Evolutionary conservation across 1,140 invertebrate genomes (phyloP), one percentile per base, ranked within the genome.

Genomic region (Cydia fagiglandana): DNA sequence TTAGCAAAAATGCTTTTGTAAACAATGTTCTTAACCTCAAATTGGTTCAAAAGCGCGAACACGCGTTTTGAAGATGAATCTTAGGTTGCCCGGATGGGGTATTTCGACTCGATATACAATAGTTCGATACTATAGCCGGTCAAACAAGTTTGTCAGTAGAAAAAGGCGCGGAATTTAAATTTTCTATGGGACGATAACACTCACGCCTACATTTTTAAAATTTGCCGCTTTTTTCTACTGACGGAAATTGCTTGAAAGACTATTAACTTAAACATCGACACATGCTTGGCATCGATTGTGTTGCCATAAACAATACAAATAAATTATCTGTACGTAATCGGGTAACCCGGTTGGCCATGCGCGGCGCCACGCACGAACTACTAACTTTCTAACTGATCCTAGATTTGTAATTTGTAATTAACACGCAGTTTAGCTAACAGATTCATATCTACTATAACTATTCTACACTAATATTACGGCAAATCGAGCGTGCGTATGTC

Each of bases 271-370:
- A 10, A 20, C 6, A 61, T 61, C 56, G 56, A 24, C n/a, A 9
- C 53, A 61, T 61, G 2, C 10, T 24, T 61, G 56, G 56, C 56
- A 24, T 61, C 56, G 56, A 61, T 61, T 61, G 20, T 2, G 20
- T 24, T 70, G 30, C 66, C 66, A 70, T 38, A 70, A 41, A 38
- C 66, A 70, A 70, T 38, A 70, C 56, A 38, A 70, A 68, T 68
- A 38, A 41, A 38, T 70, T 45, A 38, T 70, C n/a, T 38, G 66
- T 38, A 70, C 28, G 30, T 70, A 38, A 70, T 70, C 66, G 66
- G 34, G 66, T 70, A 70, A 70, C 66, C 66, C 66, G 17, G 66
- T 70, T 70, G 30, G 66, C 34, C 66, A 70, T 70, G 66, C 66
- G 66, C 15, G n/a, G 66, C 66, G 66, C 66, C 30, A 70, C 66